A percentile compares a stretch with the other conserved stretches of the same genome.
phyloP scores from a whole-genome alignment of 2,797 vertebrate species.

The Labroides dimidiatus region DNA sequence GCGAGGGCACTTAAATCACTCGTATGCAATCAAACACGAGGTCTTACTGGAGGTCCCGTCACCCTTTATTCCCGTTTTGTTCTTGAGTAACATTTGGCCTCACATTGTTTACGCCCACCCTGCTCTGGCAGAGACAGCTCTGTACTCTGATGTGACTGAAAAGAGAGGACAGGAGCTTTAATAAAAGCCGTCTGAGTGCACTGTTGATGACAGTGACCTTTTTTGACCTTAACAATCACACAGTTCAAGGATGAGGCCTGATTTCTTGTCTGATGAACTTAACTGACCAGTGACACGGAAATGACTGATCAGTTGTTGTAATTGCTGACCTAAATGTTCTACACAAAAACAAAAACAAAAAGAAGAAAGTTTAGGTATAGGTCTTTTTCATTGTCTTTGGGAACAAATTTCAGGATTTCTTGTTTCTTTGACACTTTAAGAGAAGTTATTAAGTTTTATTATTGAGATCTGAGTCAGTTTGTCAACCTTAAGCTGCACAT shows the following conservation, averaged over 20 bases:
- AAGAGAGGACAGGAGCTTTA: constrained; percentile 15
- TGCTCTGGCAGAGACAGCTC: constrained; percentile 29
- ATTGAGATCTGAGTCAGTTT: no score
- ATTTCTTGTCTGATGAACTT: constrained; percentile 32
- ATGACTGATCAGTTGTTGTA: constrained; percentile 17
- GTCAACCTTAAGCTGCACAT: no score
- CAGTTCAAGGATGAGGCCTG: constrained; percentile 47
- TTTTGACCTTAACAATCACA: constrained; percentile 22
- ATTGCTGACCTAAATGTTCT: constrained; percentile 25
- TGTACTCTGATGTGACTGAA: constrained; percentile 18
- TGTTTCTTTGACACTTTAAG: no score
- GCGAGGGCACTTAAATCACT: constrained; percentile 59
- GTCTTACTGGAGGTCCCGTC: constrained; percentile 35
- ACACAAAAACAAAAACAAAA: background rate
- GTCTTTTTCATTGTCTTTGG: no score
- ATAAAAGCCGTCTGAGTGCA: constrained; percentile 49
- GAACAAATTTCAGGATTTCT: no score
- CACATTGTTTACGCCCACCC: constrained; percentile 30
- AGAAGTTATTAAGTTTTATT: no score
- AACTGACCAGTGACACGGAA: constrained; percentile 13
- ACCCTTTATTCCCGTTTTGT: constrained; percentile 34
- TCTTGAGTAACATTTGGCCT: constrained; percentile 15
- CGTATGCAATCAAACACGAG: constrained; percentile 35
- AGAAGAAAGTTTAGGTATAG: no score
- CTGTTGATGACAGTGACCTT: constrained; percentile 12